phyloP scores from a whole-genome alignment of 2,888 invertebrate species.

The Tyria jacobaeae region DNA sequence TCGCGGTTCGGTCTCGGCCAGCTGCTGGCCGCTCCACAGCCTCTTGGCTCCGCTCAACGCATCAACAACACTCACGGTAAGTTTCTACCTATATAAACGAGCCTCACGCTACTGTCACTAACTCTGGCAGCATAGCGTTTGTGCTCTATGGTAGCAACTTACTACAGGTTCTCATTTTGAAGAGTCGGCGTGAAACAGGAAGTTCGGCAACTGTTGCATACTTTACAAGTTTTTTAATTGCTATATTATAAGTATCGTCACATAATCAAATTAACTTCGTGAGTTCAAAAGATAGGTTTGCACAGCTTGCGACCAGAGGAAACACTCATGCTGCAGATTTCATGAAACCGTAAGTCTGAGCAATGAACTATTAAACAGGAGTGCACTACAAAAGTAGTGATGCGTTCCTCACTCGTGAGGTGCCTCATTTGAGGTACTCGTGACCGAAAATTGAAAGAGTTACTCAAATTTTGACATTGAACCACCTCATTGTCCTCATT shows the following conservation, averaged over 20 bases:
- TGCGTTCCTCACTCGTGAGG: too few species aligned
- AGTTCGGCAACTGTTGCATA: background rate
- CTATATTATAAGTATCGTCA: background rate
- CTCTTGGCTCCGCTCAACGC: constrained; percentile 44
- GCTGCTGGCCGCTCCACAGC: constrained; percentile 84
- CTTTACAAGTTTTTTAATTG: background rate
- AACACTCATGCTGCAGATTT: too few species aligned
- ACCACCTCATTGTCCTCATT: too few species aligned
- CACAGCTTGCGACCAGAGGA: too few species aligned
- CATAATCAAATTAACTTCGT: too few species aligned
- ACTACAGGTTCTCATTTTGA: background rate
- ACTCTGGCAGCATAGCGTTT: background rate
- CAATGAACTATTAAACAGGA: too few species aligned
- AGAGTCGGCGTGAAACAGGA: background rate
- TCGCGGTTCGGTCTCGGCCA: constrained; percentile 96
- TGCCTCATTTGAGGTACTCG: too few species aligned
- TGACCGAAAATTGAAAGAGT: too few species aligned
- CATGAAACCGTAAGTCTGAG: too few species aligned
- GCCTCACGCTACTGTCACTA: background rate
- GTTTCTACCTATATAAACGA: constrained; percentile 1
- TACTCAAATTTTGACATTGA: too few species aligned
- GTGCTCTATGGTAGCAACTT: background rate
- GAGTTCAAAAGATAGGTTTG: too few species aligned
- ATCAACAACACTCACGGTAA: constrained; percentile 54
- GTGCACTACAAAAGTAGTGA: too few species aligned